Conservation (phyloP, 1,140 invertebrate species). For the Monochamus saltuarius region DNA sequence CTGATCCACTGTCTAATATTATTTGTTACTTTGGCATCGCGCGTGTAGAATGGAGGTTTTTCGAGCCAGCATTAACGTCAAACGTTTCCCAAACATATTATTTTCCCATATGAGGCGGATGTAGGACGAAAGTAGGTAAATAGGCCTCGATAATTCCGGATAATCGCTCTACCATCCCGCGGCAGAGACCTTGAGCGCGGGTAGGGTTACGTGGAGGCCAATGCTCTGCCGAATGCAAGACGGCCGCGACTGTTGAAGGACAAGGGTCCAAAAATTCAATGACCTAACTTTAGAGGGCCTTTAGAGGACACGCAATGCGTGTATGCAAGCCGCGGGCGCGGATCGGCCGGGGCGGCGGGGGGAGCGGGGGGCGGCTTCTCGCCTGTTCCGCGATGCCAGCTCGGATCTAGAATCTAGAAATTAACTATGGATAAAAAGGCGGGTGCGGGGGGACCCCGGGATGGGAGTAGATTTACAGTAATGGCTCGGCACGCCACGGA, state of each 20-base stretch:
- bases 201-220: slow-evolving; percentile 16
- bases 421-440: slow-evolving; percentile 6
- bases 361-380: neutral
- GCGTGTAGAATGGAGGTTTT: no score
- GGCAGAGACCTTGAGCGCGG: neutral
- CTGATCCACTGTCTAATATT: no score
- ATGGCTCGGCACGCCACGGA: slow-evolving; percentile 10
- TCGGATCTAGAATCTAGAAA: slow-evolving; percentile 9
- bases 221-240: slow-evolving; percentile 19
- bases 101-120: no score
- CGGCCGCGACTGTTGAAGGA: slow-evolving; percentile 43
- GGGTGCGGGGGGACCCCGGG: slow-evolving; percentile 4
- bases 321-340: slow-evolving; percentile 17
- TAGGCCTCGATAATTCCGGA: no score
- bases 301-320: slow-evolving; percentile 40
- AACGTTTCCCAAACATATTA: no score
- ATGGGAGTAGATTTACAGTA: slow-evolving; percentile 14
- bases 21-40: no score
- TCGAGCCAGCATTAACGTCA: no score
- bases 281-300: slow-evolving; percentile 46
- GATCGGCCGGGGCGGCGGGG: slow-evolving; percentile 5
- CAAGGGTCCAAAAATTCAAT: slow-evolving; percentile 47
- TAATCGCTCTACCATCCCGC: neutral
- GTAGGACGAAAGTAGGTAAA: no score
- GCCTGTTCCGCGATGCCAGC: neutral